Evolutionary conservation across 2,888 invertebrate species (phyloP).

Genomic region (Portevinia maculata): DNA sequence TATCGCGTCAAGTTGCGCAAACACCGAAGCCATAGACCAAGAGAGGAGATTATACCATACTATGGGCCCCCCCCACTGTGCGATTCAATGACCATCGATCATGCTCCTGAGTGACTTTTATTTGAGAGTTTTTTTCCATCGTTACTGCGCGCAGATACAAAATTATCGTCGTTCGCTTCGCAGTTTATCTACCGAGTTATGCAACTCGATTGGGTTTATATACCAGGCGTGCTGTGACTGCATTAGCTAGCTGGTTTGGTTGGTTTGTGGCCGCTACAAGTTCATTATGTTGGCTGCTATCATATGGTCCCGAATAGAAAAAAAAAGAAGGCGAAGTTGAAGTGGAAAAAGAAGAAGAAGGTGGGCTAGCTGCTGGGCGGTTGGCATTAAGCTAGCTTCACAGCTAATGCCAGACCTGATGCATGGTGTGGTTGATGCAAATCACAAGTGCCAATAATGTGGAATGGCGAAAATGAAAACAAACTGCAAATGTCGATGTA

Average conservation of each 20-base stretch:
- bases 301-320: conserved; percentile 45
- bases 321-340: too few species aligned
- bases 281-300: conserved; percentile 63
- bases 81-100: conserved; percentile 69
- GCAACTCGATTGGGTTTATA: conserved; percentile 54
- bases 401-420: conserved; percentile 10
- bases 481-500: conserved; percentile 68
- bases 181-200: conserved; percentile 55
- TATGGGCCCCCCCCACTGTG: conserved; percentile 20
- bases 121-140: conserved; percentile 40
- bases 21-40: conserved; percentile 24
- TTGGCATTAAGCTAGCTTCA: conserved; percentile 1
- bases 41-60: conserved; percentile 22
- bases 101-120: conserved; percentile 65
- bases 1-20: conserved; percentile 66
- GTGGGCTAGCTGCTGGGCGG: conserved; percentile 32
- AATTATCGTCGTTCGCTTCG: conserved; percentile 53
- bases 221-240: conserved; percentile 12
- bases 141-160: conserved; percentile 27
- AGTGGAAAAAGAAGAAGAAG: conserved; percentile 34
- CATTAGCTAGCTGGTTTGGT: conserved; percentile 41
- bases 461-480: conserved; percentile 68
- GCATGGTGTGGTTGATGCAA: conserved; percentile 48
- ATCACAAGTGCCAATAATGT: conserved; percentile 57
- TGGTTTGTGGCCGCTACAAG: conserved; percentile 48